Conservation (phyloP, 2,888 invertebrate genomes). For the Sialis lutaria region DNA sequence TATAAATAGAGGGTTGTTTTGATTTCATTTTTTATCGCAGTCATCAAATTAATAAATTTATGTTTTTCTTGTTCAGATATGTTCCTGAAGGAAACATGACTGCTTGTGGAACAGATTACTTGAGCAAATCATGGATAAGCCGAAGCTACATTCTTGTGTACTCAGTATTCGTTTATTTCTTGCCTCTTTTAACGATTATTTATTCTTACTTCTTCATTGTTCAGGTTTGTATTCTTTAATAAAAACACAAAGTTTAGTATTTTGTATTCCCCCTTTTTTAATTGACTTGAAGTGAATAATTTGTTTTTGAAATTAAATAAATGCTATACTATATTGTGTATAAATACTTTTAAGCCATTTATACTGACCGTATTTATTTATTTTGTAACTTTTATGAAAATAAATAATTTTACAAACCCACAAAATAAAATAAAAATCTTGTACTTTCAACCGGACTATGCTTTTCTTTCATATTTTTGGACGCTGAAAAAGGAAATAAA, state of each 20-base stretch:
- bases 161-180: conserved; percentile 59
- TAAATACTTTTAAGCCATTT: too few species aligned
- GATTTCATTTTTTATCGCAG: neutral
- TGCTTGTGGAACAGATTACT: conserved; percentile 79
- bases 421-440: too few species aligned
- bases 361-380: too few species aligned
- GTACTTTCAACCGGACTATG: too few species aligned
- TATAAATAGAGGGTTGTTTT: neutral
- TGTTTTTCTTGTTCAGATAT: conserved; percentile 35
- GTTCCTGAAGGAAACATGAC: conserved; percentile 91
- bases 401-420: too few species aligned
- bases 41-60: conserved; percentile 1
- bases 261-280: too few species aligned
- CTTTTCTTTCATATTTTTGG: too few species aligned
- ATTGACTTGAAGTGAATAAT: too few species aligned
- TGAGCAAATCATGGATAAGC: conserved; percentile 56
- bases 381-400: too few species aligned
- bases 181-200: conserved; percentile 62
- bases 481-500: too few species aligned
- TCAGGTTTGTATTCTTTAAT: conserved; percentile 31
- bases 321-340: too few species aligned
- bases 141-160: conserved; percentile 66
- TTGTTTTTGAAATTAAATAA: too few species aligned
- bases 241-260: neutral
- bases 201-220: conserved; percentile 82